These are phyloP conservation scores for Ramphastos sulfuratus DNA, from an alignment of 2,113 vertebrate species.

Conservation along the genomic window DNA sequence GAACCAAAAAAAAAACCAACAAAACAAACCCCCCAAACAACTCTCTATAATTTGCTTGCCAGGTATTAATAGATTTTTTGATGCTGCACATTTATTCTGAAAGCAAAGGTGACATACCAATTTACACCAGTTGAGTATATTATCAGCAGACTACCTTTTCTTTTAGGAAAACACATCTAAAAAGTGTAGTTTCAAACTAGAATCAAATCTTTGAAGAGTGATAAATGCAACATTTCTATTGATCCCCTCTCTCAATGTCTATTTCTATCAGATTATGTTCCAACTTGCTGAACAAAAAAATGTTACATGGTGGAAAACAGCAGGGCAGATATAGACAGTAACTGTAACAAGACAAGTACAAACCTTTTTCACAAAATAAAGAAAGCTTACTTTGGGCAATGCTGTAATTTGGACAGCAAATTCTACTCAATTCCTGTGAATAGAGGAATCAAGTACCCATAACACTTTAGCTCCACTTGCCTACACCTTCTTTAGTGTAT, in stretches of 20 bases:
- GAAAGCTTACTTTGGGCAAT: not conserved
- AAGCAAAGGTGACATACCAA: not conserved
- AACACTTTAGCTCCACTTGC: not conserved
- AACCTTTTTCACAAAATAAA: not conserved
- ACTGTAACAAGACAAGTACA: not conserved
- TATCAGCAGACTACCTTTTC: not conserved
- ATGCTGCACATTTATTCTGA: not conserved
- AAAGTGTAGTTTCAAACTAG: not conserved
- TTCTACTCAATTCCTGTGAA: not conserved
- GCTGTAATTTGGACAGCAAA: not conserved
- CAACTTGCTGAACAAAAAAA: not conserved
- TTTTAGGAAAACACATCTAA: not conserved
- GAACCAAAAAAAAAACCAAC: not conserved
- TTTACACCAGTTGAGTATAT: not conserved
- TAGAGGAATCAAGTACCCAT: not conserved
- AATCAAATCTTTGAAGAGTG: not conserved
- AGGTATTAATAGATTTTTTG: not conserved
- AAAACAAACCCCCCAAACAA: not conserved
- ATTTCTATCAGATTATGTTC: not conserved
- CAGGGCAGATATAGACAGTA: not conserved
- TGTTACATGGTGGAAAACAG: not conserved
- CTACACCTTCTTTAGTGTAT: not conserved
- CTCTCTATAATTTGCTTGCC: not conserved
- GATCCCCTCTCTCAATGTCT: not conserved
- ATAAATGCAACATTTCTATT: not conserved